Conservation (phyloP, 2,888 invertebrate genomes). For the Sisyra nigra region DNA sequence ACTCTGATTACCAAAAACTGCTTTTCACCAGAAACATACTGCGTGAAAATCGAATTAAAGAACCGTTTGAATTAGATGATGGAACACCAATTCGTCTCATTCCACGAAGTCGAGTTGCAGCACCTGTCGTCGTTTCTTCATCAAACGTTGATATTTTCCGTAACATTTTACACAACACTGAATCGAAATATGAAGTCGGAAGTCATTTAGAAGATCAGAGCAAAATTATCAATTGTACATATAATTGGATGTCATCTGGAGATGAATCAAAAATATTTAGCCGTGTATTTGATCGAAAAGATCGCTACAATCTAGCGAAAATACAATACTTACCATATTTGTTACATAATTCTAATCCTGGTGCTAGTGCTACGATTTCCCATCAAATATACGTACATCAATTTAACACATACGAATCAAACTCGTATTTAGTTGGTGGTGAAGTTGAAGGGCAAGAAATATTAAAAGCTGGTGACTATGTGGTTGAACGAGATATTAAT, state of each 20-base stretch:
- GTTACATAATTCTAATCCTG: slow-evolving; percentile 76
- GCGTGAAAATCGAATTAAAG: slow-evolving; percentile 66
- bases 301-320: slow-evolving; percentile 87
- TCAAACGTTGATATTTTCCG: slow-evolving; percentile 76
- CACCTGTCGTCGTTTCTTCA: slow-evolving; percentile 81
- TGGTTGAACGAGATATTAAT: slow-evolving; percentile 87
- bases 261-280: slow-evolving; percentile 58
- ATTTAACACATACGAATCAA: slow-evolving; percentile 45
- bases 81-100: slow-evolving; percentile 54
- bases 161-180: slow-evolving; percentile 83
- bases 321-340: slow-evolving; percentile 84
- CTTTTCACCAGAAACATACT: slow-evolving; percentile 80
- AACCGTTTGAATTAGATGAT: slow-evolving; percentile 58
- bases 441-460: slow-evolving; percentile 85
- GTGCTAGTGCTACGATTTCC: slow-evolving; percentile 64
- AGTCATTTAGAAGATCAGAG: slow-evolving; percentile 92
- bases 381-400: slow-evolving; percentile 64
- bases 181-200: slow-evolving; percentile 85
- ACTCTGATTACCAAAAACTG: slow-evolving; percentile 64
- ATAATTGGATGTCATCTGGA: slow-evolving; percentile 79
- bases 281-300: slow-evolving; percentile 68
- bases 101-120: slow-evolving; percentile 84
- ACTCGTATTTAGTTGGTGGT: slow-evolving; percentile 62
- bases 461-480: slow-evolving; percentile 69
- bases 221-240: slow-evolving; percentile 81